Base-by-base conservation (phyloP, 1,140 invertebrate species). In the Notospermus geniculatus region DNA sequence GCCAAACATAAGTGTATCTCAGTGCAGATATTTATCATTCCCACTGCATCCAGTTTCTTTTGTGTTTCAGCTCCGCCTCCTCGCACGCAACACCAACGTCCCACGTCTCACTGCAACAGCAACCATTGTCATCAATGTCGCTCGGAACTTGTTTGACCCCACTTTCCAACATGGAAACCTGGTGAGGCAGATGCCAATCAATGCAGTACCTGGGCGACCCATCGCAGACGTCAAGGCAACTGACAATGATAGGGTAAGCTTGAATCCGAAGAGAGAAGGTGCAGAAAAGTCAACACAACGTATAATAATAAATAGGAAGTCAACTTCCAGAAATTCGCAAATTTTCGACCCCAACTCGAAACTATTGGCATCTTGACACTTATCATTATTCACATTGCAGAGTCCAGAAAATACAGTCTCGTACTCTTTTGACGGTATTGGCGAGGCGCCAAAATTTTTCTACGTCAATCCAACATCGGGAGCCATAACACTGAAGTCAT, bases 241-340 rank as follows among this genome's bases (percentile, higher is more conserved):
- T 11, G 77, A 79, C 57, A 15, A 9, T 59, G 77, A 79, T 63
- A 45, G 55, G 45, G 9, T 41, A 9, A 70, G 70, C 45, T 71
- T 76, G 57, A 68, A 67, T 67, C 9, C 53, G 22, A 66, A 61
- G 25, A 62, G 27, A 70, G 45, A 23, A 71, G 71, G 68, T n/a
- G n/a, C n/a, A n/a, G n/a, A n/a, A n/a, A n/a, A n/a, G n/a, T n/a
- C n/a, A n/a, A n/a, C n/a, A n/a, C n/a, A n/a, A n/a, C n/a, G n/a
- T n/a, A n/a, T n/a, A n/a, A n/a, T n/a, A n/a, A n/a, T n/a, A n/a
- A n/a, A n/a, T n/a, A n/a, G n/a, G n/a, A n/a, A n/a, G n/a, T n/a
- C n/a, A n/a, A n/a, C n/a, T n/a, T n/a, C n/a, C n/a, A n/a, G n/a
- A n/a, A n/a, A n/a, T n/a, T n/a, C n/a, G n/a, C n/a, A n/a, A n/a